Evolutionary conservation across 2,797 vertebrate species (phyloP).

Genomic region (Danio kyathit): DNA sequence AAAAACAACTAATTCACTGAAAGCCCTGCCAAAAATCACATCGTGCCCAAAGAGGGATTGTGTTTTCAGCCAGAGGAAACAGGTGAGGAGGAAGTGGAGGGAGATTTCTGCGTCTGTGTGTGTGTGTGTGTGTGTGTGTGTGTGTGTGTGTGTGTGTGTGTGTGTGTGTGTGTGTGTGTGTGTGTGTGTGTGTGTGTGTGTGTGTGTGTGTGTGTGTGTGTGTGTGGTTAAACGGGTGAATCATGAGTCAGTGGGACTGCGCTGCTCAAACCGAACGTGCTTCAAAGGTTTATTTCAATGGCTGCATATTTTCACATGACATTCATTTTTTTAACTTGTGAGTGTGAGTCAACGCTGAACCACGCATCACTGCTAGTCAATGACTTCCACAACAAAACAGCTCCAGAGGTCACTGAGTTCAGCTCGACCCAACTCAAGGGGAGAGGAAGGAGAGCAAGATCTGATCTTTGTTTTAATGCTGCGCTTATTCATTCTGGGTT

Average conservation of each 20-base stretch:
- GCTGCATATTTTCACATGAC: slow-evolving; percentile 18
- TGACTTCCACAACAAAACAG: slow-evolving; percentile 34
- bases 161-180: not conserved
- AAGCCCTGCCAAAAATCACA: slow-evolving; percentile 72
- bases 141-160: not conserved
- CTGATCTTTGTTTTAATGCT: not conserved
- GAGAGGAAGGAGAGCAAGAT: slow-evolving; percentile 1
- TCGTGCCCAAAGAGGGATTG: slow-evolving; percentile 64
- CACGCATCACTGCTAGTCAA: slow-evolving; percentile 22
- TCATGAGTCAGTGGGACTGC: slow-evolving; percentile 32
- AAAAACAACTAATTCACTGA: slow-evolving; percentile 70
- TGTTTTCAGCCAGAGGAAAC: slow-evolving; percentile 74
- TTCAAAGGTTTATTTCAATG: slow-evolving; percentile 21
- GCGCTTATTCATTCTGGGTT: not conserved
- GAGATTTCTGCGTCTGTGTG: slow-evolving; percentile 55
- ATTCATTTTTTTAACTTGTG: not conserved
- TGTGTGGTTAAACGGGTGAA: slow-evolving; percentile 1
- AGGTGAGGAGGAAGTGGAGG: slow-evolving; percentile 73
- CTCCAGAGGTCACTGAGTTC: slow-evolving; percentile 30
- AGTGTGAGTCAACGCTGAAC: slow-evolving; percentile 29
- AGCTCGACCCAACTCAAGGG: slow-evolving; percentile 6
- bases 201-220: not conserved
- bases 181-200: not conserved
- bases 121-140: not conserved
- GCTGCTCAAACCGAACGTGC: not conserved